These are phyloP conservation scores for Ceriagrion tenellum DNA, from an alignment of 2,888 invertebrate species.

Conservation along the genomic window DNA sequence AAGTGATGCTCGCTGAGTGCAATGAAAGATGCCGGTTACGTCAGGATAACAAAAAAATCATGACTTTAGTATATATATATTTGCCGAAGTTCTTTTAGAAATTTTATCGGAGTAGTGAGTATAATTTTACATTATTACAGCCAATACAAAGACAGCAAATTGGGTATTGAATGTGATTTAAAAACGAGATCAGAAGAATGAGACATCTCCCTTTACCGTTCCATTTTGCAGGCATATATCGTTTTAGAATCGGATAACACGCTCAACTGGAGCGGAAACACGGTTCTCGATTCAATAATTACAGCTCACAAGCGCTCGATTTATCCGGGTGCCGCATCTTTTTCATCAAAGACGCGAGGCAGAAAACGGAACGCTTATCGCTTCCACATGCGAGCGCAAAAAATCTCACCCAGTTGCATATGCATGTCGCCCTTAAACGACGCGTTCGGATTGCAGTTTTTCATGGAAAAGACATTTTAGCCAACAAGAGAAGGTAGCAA, in stretches of 20 bases:
- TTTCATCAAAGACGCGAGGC: slow-evolving; percentile 11
- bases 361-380: slow-evolving; percentile 24
- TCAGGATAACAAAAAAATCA: background rate
- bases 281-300: slow-evolving; percentile 55
- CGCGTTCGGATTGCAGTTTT: background rate
- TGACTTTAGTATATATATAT: background rate
- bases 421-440: background rate
- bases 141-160: background rate
- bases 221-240: slow-evolving; percentile 7
- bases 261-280: slow-evolving; percentile 60
- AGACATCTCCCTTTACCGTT: background rate
- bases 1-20: background rate
- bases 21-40: background rate
- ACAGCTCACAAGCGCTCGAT: slow-evolving; percentile 26
- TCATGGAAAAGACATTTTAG: background rate
- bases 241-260: slow-evolving; percentile 25
- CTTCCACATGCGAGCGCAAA: background rate
- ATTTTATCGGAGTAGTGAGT: background rate
- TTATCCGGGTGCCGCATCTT: background rate
- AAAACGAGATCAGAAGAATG: background rate
- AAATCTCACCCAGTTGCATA: slow-evolving; percentile 32
- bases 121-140: slow-evolving; percentile 13
- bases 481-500: too few relatives aligned
- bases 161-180: background rate
- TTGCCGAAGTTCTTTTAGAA: background rate